A percentile compares a stretch with the other conserved stretches of the same genome.
phyloP scores from a whole-genome alignment of 2,797 vertebrate species.

The Tapera naevia region DNA sequence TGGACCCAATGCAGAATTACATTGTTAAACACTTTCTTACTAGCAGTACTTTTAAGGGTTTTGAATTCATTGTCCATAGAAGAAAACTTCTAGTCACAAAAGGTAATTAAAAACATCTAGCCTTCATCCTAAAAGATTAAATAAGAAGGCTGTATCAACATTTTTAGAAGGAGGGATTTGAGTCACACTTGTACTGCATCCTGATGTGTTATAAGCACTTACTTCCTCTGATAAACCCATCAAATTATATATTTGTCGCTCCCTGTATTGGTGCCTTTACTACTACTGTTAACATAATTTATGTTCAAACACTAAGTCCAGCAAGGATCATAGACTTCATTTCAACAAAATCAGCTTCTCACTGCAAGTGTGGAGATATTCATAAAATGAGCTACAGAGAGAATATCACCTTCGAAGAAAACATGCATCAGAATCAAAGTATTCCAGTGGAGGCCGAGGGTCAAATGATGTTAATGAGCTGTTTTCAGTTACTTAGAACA shows the following conservation, averaged over 20 bases:
- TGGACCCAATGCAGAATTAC: neutral
- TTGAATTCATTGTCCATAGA: neutral
- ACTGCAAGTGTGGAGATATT: neutral
- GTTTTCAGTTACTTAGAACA: slow-evolving; percentile 17
- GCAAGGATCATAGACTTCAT: neutral
- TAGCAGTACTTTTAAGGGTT: neutral
- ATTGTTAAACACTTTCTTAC: neutral
- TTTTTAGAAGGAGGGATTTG: neutral
- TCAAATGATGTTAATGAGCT: slow-evolving; percentile 37
- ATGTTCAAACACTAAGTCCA: neutral
- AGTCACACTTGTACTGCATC: neutral
- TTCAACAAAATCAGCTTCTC: neutral
- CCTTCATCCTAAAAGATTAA: neutral
- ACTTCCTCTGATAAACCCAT: neutral
- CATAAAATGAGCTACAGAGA: neutral
- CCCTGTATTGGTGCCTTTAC: neutral
- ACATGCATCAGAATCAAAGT: neutral
- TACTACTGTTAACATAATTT: neutral
- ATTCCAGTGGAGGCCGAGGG: neutral
- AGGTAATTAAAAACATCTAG: neutral
- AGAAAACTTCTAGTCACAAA: neutral
- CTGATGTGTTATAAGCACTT: neutral
- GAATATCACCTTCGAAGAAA: slow-evolving; percentile 1
- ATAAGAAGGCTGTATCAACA: neutral
- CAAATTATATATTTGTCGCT: neutral